Evolutionary conservation across 2,113 vertebrate species (phyloP).

Genomic region (Montifringilla adamsi): DNA sequence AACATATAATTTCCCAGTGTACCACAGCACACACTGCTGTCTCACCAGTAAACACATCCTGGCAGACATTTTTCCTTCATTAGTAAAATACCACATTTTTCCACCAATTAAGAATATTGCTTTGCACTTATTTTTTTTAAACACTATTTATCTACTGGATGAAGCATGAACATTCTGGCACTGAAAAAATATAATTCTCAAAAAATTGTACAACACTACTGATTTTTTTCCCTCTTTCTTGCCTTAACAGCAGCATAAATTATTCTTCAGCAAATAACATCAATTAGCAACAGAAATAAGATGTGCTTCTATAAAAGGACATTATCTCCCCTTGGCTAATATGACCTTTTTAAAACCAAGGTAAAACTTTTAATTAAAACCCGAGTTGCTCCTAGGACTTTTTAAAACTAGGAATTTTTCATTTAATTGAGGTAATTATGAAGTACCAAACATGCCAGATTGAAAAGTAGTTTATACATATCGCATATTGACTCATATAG

Average conservation of each 20-base stretch:
- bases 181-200: background rate
- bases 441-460: slow-evolving; percentile 1
- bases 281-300: slow-evolving; percentile 68
- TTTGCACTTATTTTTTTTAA: background rate
- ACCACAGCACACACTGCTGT: background rate
- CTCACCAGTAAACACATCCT: slow-evolving; percentile 34
- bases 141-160: background rate
- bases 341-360: slow-evolving; percentile 68
- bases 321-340: slow-evolving; percentile 68
- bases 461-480: background rate
- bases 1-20: background rate
- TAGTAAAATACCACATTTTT: slow-evolving; percentile 3
- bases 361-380: slow-evolving; percentile 74
- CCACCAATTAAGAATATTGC: slow-evolving; percentile 13
- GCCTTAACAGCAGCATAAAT: slow-evolving; percentile 27
- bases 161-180: background rate
- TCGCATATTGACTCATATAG: background rate
- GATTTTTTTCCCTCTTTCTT: background rate
- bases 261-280: slow-evolving; percentile 74
- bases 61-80: slow-evolving; percentile 18
- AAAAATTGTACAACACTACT: background rate
- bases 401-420: slow-evolving; percentile 34
- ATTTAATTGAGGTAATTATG: slow-evolving; percentile 31
- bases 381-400: slow-evolving; percentile 43
- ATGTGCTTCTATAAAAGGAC: slow-evolving; percentile 61